These are phyloP conservation scores for Hedychridium roseum DNA, from an alignment of 2,888 invertebrate species.

Conservation along the genomic window DNA sequence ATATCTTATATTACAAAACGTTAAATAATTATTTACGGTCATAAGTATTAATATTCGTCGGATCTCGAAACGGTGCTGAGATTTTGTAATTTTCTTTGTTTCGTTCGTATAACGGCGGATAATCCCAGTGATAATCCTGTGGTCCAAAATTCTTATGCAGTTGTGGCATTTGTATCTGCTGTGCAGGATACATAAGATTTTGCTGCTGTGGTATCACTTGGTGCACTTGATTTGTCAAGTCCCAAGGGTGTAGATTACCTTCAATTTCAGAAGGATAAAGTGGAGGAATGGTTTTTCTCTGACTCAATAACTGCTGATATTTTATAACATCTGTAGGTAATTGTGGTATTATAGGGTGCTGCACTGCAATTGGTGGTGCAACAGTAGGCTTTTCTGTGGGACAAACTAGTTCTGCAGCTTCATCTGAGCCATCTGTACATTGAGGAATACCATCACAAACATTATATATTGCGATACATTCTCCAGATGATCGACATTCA, in stretches of 20 bases:
- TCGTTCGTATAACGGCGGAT: constrained; percentile 52
- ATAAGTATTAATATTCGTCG: constrained; percentile 42
- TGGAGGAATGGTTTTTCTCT: constrained; percentile 45
- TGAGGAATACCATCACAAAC: constrained; percentile 94
- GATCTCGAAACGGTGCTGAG: constrained; percentile 39
- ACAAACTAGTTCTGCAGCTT: constrained; percentile 84
- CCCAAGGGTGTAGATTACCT: constrained; percentile 45
- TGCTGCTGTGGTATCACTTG: constrained; percentile 44
- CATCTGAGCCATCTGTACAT: constrained; percentile 91
- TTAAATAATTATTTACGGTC: constrained; percentile 44
- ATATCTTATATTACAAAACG: not conserved
- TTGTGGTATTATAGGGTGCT: constrained; percentile 34
- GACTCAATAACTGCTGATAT: constrained; percentile 54
- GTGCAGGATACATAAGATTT: constrained; percentile 44
- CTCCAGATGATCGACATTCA: constrained; percentile 83
- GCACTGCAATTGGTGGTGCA: constrained; percentile 48
- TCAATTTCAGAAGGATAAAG: constrained; percentile 43
- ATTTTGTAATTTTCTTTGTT: too few relatives aligned
- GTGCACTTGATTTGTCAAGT: constrained; percentile 35
- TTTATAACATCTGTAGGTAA: constrained; percentile 38
- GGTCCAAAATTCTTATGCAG: constrained; percentile 42
- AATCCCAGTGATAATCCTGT: constrained; percentile 52
- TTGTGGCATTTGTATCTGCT: constrained; percentile 37
- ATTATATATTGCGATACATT: constrained; percentile 95
- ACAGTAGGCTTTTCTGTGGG: constrained; percentile 66